Evolutionary conservation across 2,797 vertebrate genomes (phyloP), one percentile per base, ranked within the genome.

Genomic region (Oryzias sinensis): DNA sequence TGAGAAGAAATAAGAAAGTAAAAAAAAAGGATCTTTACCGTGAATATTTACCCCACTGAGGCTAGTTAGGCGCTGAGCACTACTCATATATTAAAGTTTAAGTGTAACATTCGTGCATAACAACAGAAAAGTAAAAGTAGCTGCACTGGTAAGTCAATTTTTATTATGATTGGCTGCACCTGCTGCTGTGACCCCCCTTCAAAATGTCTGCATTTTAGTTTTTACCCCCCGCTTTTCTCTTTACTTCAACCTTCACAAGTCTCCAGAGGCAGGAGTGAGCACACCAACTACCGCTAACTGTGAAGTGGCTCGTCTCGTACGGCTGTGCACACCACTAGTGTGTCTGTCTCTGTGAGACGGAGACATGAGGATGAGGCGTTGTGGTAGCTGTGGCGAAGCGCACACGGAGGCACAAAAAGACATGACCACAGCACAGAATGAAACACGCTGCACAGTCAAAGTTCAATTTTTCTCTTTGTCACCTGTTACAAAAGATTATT

Each of bases 321-420:
- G 20, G 16, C n/a, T 49, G 14, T 48, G 44, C 29, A 22, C 33
- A 40, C 62, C 17, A 14, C 17, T 5, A 8, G 9, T 18, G 44
- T 46, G 18, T 13, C 9, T 22, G 18, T 13, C 9, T 22, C 3
- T 46, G 18, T 46, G 40, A 58, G 9, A 20, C 7, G 29, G 4
- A 59, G 44, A 58, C 3, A 60, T 0, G 42, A 49, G 45, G 47
- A 56, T 68, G 50, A 63, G 42, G 58, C 37, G 33, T 64, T 82
- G 80, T 68, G 81, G 81, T 81, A 61, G 63, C 37, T 84, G 78
- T 83, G 82, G 79, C 62, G 75, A 60, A 58, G 49, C 46, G 62
- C 67, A 42, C 41, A 45, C 3, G 43, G 60, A 68, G 7, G 70
- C 57, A 74, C 70, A 52, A 67, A 22, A 27, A 76, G 75, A 53